These are phyloP conservation scores for Drosophila helvetica DNA, from an alignment of 2,888 invertebrate species.

Conservation along the genomic window DNA sequence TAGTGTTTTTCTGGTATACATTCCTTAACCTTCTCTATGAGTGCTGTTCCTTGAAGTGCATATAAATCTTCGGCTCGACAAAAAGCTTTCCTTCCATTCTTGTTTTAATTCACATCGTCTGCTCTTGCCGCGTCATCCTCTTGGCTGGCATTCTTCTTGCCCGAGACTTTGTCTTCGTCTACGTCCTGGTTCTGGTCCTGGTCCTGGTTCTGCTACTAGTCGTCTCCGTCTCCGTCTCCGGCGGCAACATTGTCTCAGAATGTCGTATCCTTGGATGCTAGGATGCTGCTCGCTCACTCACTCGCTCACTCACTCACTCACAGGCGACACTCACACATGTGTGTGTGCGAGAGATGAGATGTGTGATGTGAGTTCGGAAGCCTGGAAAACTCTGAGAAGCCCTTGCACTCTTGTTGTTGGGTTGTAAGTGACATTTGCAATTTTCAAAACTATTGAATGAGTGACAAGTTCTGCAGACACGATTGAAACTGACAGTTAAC, in stretches of 20 bases:
- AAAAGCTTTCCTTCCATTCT: background rate
- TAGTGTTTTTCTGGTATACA: background rate
- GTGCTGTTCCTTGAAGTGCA: background rate
- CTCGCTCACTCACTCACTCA: conserved; percentile 42
- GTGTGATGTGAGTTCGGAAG: conserved; percentile 26
- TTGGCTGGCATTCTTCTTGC: conserved; percentile 46
- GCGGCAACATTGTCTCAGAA: conserved; percentile 74
- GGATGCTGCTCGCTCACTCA: conserved; percentile 55
- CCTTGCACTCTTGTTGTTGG: conserved; percentile 50
- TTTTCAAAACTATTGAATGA: conserved; percentile 82
- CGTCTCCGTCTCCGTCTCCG: conserved; percentile 60
- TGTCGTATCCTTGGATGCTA: conserved; percentile 57
- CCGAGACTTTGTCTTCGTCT: conserved; percentile 63
- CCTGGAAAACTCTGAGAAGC: background rate
- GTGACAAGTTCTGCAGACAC: conserved; percentile 82
- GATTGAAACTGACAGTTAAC: conserved; percentile 81
- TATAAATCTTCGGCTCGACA: background rate
- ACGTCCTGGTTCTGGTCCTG: background rate
- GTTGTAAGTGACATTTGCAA: conserved; percentile 82
- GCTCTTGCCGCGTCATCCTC: conserved; percentile 72
- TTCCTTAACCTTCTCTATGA: background rate
- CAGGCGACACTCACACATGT: conserved; percentile 21
- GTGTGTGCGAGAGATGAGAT: conserved; percentile 29
- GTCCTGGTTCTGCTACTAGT: conserved; percentile 2
- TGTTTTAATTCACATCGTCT: conserved; percentile 80